Evolutionary conservation across 2,113 vertebrate species (phyloP).

Genomic region (Edolisoma coerulescens): DNA sequence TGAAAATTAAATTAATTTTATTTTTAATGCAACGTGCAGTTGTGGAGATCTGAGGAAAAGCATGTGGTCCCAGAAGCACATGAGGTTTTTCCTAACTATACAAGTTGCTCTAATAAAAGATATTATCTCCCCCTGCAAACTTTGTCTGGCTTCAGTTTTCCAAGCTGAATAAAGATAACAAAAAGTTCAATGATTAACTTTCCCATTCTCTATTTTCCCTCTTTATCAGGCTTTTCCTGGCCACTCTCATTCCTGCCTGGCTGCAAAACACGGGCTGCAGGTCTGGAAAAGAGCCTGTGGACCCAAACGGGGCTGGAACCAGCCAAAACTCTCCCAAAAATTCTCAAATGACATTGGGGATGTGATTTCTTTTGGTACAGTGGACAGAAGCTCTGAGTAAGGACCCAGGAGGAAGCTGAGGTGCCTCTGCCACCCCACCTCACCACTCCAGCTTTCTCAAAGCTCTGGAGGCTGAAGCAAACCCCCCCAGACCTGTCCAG

Average conservation of each 20-base stretch:
- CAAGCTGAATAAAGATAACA: not conserved
- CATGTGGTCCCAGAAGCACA: not conserved
- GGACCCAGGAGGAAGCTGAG: not conserved
- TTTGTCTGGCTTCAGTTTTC: not conserved
- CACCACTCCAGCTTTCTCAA: not conserved
- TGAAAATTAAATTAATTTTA: not conserved
- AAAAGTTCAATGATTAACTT: slow-evolving; percentile 38
- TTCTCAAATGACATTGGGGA: not conserved
- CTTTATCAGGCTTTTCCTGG: not conserved
- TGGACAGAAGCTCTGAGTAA: not conserved
- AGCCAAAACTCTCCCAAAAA: not conserved
- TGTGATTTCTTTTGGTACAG: not conserved
- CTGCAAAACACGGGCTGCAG: not conserved
- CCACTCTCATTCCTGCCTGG: not conserved
- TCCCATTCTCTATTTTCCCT: not conserved
- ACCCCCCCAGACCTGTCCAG: not conserved
- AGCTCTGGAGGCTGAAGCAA: not conserved
- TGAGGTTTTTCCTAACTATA: not conserved
- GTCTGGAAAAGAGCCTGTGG: not conserved
- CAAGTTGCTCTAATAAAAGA: not conserved
- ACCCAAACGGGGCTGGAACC: fast-evolving
- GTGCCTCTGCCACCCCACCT: not conserved
- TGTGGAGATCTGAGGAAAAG: not conserved
- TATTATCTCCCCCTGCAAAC: not conserved
- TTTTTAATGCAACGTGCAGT: not conserved